Conservation (phyloP, 2,113 vertebrate species). For the Cyanoderma ruficeps region DNA sequence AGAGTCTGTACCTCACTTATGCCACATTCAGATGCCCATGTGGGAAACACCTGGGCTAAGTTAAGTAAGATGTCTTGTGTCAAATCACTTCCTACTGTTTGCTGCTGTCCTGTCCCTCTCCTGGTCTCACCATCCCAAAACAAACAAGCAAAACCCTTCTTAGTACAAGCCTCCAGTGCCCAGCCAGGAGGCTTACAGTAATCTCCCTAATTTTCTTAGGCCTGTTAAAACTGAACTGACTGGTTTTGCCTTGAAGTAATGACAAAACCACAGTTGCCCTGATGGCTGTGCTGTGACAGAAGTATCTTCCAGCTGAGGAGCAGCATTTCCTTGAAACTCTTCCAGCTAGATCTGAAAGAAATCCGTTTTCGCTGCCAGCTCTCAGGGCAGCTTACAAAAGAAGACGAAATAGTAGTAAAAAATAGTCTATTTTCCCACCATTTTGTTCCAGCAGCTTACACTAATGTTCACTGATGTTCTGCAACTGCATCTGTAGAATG, state of each 20-base stretch:
- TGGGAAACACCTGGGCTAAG: background rate
- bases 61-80: background rate
- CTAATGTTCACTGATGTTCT: background rate
- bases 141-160: background rate
- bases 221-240: background rate
- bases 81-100: background rate
- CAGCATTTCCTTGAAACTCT: background rate
- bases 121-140: background rate
- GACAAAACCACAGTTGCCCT: background rate
- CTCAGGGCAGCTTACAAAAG: background rate
- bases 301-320: background rate
- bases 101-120: background rate
- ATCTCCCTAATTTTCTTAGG: background rate
- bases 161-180: background rate
- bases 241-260: background rate
- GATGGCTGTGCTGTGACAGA: background rate
- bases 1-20: background rate
- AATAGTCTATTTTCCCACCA: background rate
- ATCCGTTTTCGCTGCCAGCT: background rate
- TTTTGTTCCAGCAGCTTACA: background rate
- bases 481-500: background rate
- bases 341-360: background rate
- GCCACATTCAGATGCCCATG: background rate
- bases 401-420: background rate
- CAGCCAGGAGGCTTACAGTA: background rate